A percentile compares a stretch with the other conserved stretches of the same genome.
Conservation (phyloP, 2,888 invertebrate genomes). For the Drosophila paramelanica region DNA sequence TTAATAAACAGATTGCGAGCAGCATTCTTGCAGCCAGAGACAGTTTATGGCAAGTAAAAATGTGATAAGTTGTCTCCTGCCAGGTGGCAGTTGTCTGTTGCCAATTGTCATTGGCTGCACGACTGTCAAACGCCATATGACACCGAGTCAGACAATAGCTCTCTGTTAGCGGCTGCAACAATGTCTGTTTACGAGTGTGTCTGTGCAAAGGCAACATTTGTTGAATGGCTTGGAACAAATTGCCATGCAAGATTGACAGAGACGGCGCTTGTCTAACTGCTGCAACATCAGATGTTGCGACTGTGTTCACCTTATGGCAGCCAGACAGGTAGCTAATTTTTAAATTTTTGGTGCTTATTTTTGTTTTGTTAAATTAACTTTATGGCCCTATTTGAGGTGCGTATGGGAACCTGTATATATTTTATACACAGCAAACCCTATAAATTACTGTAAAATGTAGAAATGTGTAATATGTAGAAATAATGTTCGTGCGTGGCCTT, state of each 20-base stretch:
- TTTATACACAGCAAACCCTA: slow-evolving; percentile 15
- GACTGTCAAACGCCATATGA: slow-evolving; percentile 68
- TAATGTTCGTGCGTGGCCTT: neutral
- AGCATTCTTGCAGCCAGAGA: slow-evolving; percentile 16
- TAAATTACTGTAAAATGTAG: neutral
- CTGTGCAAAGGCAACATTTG: slow-evolving; percentile 73
- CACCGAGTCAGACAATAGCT: slow-evolving; percentile 47
- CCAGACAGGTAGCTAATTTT: slow-evolving; percentile 50
- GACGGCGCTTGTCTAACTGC: slow-evolving; percentile 3
- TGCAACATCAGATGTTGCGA: slow-evolving; percentile 41
- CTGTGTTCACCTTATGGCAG: slow-evolving; percentile 36
- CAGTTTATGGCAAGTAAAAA: slow-evolving; percentile 17
- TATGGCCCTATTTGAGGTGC: slow-evolving; percentile 28
- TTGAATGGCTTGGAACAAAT: slow-evolving; percentile 79
- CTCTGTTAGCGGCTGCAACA: slow-evolving; percentile 46
- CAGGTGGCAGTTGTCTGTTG: slow-evolving; percentile 29
- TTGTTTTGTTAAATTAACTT: slow-evolving; percentile 40
- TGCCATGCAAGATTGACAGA: slow-evolving; percentile 27
- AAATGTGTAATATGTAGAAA: slow-evolving; percentile 1
- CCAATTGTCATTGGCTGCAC: slow-evolving; percentile 40
- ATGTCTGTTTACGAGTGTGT: slow-evolving; percentile 12
- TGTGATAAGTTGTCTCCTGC: slow-evolving; percentile 44
- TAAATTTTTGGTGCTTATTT: neutral
- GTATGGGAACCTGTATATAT: slow-evolving; percentile 25
- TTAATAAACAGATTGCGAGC: slow-evolving; percentile 26